Evolutionary conservation across 2,113 vertebrate genomes (phyloP).

Genomic region (Psittacula cyanocephala): DNA sequence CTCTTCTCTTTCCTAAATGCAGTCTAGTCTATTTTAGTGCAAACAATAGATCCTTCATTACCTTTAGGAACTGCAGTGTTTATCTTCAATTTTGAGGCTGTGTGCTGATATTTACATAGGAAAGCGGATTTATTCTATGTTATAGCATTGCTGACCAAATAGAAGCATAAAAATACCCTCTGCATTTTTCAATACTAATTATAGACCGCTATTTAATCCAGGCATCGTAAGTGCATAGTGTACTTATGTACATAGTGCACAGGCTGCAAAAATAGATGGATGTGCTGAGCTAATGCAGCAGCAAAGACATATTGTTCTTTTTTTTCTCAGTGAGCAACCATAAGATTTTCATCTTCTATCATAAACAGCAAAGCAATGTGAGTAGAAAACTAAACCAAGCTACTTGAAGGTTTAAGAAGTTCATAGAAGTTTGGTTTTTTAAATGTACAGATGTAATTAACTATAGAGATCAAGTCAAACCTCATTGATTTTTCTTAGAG

Average conservation of each 20-base stretch:
- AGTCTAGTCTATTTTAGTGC: not conserved
- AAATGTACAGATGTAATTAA: not conserved
- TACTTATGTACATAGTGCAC: not conserved
- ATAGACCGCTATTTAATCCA: not conserved
- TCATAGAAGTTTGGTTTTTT: not conserved
- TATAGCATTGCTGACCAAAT: not conserved
- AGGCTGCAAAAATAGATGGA: conserved; percentile 27
- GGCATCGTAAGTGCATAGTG: not conserved
- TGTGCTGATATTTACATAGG: not conserved
- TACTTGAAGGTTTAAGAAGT: not conserved
- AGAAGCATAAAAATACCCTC: not conserved
- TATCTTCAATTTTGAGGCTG: not conserved
- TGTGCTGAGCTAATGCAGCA: conserved; percentile 36
- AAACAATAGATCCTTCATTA: not conserved
- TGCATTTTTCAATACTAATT: conserved; percentile 41
- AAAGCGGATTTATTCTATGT: not conserved
- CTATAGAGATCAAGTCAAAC: not conserved
- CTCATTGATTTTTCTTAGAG: conserved; percentile 29
- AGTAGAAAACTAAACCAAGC: not conserved
- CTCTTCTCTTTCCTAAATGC: not conserved
- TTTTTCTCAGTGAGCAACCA: not conserved
- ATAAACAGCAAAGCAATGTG: not conserved
- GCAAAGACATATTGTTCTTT: not conserved
- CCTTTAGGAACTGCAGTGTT: not conserved
- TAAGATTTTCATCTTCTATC: not conserved